Base-by-base conservation (phyloP, 2,888 invertebrate genomes). In the Amorpha juglandis region DNA sequence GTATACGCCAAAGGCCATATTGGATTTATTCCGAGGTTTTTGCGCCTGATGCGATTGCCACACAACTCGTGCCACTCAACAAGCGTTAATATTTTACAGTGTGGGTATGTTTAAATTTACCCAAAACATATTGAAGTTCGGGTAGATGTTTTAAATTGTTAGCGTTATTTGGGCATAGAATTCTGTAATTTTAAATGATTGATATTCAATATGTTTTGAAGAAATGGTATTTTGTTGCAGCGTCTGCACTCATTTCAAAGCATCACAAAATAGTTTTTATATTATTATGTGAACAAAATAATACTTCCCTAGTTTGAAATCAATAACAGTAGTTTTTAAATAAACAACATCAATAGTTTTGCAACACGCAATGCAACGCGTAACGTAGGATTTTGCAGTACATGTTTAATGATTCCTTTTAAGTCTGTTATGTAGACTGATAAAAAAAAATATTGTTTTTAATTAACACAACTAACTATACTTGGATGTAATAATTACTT, bases 371-470 rank as follows among this genome's bases (percentile, higher is more conserved):
- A 48, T 48, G 48, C 16, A 48, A 48, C 48, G 7, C 12, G 48
- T 48, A 16, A 16, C 16, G 48, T 50, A 9, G 19, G 9, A 19
- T 3, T 19, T 19, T 50, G 19, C 19, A 9, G 16, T 50, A 16
- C 2, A 19, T 50, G 19, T 50, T 19, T 11, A 19, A 50, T 8
- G 11, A 9, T 42, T 58, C 19, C 12, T 42, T 58, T 42, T 0
- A 16, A 16, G n/a, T 35, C n/a, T 52, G 21, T 55, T 58, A 19
- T 21, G 19, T 38, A 19, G 42, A 58, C 55, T 55, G 55, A 55
- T 55, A 38, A 38, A 55, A 55, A 19, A 58, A 58, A 42, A 42
- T 19, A 50, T 38, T 16, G 38, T 35, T n/a, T 38, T 11, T 55
- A 38, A 16, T 38, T 35, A 35, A 53, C 11, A 14, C 35, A 53